These are phyloP conservation scores for Macquaria australasica DNA, from an alignment of 2,113 vertebrate species.

Conservation along the genomic window DNA sequence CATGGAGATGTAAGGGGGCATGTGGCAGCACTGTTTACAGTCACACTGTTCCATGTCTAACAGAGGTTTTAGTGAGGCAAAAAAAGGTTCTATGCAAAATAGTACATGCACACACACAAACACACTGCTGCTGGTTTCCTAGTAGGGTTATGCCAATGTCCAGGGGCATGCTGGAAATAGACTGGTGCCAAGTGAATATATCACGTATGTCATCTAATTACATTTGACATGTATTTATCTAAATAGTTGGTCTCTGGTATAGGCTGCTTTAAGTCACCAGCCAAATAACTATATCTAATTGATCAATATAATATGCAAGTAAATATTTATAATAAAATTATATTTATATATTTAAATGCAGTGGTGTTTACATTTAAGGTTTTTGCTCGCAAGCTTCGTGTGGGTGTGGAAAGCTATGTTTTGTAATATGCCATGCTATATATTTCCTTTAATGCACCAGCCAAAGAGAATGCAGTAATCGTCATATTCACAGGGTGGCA, in stretches of 20 bases:
- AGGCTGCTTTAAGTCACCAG: no score
- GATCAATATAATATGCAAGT: neutral
- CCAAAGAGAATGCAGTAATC: slow-evolving; percentile 51
- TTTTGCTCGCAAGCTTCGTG: neutral
- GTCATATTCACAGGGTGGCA: slow-evolving; percentile 68
- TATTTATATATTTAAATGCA: neutral
- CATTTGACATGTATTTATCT: neutral
- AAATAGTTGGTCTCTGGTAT: neutral
- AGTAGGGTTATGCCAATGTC: neutral
- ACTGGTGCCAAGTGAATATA: neutral
- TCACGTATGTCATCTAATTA: neutral
- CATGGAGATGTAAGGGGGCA: slow-evolving; percentile 11
- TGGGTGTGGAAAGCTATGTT: neutral
- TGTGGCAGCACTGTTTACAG: slow-evolving; percentile 13
- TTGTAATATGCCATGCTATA: neutral
- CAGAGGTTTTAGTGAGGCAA: slow-evolving; percentile 1
- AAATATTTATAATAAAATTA: neutral
- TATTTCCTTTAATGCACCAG: neutral
- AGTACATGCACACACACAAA: neutral
- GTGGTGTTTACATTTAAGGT: neutral
- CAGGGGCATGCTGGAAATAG: neutral
- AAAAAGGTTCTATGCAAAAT: neutral
- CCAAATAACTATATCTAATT: neutral
- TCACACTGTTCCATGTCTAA: slow-evolving; percentile 12
- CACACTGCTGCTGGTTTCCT: slow-evolving; percentile 3